Evolutionary conservation across 2,888 invertebrate species (phyloP), one percentile per base, ranked within the genome.

Genomic region (Myopa tessellatipennis): DNA sequence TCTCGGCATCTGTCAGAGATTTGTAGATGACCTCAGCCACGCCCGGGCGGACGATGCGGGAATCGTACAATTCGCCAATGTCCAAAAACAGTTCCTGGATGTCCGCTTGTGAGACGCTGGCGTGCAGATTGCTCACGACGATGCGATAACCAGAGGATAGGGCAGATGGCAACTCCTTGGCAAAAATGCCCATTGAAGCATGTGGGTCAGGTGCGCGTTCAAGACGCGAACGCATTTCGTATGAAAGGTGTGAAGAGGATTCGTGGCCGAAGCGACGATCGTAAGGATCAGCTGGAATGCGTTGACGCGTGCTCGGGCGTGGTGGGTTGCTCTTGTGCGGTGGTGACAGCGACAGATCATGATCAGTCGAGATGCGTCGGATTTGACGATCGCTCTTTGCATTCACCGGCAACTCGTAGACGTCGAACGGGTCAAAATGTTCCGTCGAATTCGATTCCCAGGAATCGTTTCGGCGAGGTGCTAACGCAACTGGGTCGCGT

Each of bases 51-150:
- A 96, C 94, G 83, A 98, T 90, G 83, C 95, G 93, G 0, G 96
- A 96, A 81, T 95, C 94, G 77, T 95, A 90, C 86, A 98, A 91
- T 68, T 95, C 94, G 0, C 98, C 98, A 79, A 98, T 94, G 87
- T 97, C 97, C 85, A 96, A 96, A 90, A 98, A 98, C 68, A 98
- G 90, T 89, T 98, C 98, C 90, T 96, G 93, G 82, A 98, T 96
- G 88, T 98, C 98, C 84, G 95, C 95, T 83, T 95, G 95, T 16
- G 96, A 96, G 5, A 98, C 98, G 81, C 94, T 93, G 38, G 92
- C 91, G 84, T 96, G 95, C 80, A 98, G 91, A 91, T 98, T 98
- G 82, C 97, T 96, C 3, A 98, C 96, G 75, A 96, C 93, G 85
- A 98, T 95, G 84, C 96, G 92, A 88, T 94, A 96, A 67, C 97